A percentile compares a stretch with the other conserved stretches of the same genome.
These are phyloP conservation scores for Gymnorhina tibicen DNA, from an alignment of 2,113 vertebrate genomes.

Conservation along the genomic window DNA sequence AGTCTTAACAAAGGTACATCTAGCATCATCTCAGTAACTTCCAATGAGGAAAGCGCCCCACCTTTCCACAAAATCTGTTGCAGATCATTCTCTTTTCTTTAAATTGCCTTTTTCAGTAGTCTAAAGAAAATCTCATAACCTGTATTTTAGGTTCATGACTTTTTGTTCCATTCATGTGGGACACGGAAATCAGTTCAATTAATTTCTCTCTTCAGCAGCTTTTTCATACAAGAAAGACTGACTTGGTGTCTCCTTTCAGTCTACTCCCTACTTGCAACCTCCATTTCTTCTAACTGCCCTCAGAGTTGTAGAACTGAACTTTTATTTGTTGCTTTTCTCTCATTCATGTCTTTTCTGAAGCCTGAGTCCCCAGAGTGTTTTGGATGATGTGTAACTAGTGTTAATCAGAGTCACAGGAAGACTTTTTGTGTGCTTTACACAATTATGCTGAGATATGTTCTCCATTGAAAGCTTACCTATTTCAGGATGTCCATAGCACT, in stretches of 20 bases:
- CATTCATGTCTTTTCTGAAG: not conserved
- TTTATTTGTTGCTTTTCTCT: not conserved
- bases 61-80: not conserved
- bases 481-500: not conserved
- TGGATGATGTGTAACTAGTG: not conserved
- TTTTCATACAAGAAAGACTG: not conserved
- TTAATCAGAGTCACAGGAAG: not conserved
- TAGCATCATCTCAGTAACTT: not conserved
- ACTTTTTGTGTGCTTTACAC: not conserved
- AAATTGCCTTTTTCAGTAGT: not conserved
- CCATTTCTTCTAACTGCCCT: not conserved
- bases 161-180: not conserved
- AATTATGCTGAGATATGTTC: fast-evolving
- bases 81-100: not conserved
- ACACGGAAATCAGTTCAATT: not conserved
- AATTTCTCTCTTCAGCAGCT: not conserved
- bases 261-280: not conserved
- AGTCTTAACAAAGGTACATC: not conserved
- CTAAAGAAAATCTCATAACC: not conserved
- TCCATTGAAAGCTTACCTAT: not conserved
- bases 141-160: not conserved
- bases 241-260: not conserved
- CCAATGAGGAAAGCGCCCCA: not conserved
- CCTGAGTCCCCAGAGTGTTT: not conserved
- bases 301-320: not conserved